phyloP scores from a whole-genome alignment of 1,140 invertebrate genomes.

The Drosophila pruinosa region DNA sequence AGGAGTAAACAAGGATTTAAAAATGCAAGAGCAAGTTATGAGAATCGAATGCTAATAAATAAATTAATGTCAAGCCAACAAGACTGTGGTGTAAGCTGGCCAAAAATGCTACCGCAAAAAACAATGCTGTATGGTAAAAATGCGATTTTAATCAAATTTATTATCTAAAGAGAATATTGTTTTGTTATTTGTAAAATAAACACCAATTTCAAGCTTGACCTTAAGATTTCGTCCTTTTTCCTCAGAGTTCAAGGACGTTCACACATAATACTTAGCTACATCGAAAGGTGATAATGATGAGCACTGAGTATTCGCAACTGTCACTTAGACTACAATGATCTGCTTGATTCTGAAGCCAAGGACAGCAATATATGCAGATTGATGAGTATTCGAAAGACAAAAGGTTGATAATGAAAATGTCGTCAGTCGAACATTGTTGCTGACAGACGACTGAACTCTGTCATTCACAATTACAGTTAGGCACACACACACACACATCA shows the following conservation, averaged over 20 bases:
- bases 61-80: no score
- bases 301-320: background rate
- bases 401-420: slow-evolving; percentile 4
- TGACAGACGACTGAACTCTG: slow-evolving; percentile 20
- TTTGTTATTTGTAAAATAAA: no score
- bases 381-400: slow-evolving; percentile 19
- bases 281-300: background rate
- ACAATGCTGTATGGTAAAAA: no score
- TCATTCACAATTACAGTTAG: slow-evolving; percentile 69
- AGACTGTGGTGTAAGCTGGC: no score
- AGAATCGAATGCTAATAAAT: no score
- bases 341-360: background rate
- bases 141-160: no score
- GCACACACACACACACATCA: slow-evolving; percentile 16
- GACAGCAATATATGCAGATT: background rate
- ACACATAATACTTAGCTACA: background rate
- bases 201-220: no score
- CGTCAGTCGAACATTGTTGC: slow-evolving; percentile 30
- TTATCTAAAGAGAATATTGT: no score
- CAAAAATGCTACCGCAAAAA: no score
- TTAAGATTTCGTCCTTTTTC: background rate
- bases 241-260: background rate
- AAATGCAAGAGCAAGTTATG: no score
- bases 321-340: background rate
- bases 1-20: no score